Evolutionary conservation across 2,113 vertebrate species (phyloP), one percentile per base, ranked within the genome.

Genomic region (Epinephelus lanceolatus): DNA sequence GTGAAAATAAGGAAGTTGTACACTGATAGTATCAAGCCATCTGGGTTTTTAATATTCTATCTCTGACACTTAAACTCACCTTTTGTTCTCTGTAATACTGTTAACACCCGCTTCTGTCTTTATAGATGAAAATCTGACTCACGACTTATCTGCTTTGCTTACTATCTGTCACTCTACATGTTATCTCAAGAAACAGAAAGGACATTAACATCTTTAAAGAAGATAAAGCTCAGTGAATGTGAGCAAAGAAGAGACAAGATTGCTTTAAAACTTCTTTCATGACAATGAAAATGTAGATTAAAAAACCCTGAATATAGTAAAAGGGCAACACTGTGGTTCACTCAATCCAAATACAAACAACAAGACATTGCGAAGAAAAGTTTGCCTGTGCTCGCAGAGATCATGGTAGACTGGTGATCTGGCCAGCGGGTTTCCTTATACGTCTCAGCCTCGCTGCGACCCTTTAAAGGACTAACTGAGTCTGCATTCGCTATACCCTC

Each of bases 81-180:
- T 56, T 78, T 42, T 37, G 21, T 18, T 45, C 45, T 82, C 55
- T 71, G 33, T 17, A 9, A 45, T 17, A 65, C 25, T 47, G 5
- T 21, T 33, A 45, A 30, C 45, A 52, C 47, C 42, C n/a, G 53
- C 59, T 25, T 65, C 55, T 75, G 25, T n/a, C 37, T 68, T 33
- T 12, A 25, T 14, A 27, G 45, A 74, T 80, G 21, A 23, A 66
- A 76, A 76, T 75, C 66, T 56, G 65, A 57, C 25, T 77, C 52
- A 10, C 56, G 27, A 72, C 80, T 76, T 74, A 61, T 27, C 45
- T 59, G 17, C 47, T 75, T 80, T 69, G 19, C 57, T 25, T 83
- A 15, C 49, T 11, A 51, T 30, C 73, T 57, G 30, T 67, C 77
- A 74, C 51, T 82, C 47, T 17, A 2, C 2, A 9, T 66, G 52